phyloP scores from a whole-genome alignment of 2,888 invertebrate genomes.

The Zaprionus lineosus region DNA sequence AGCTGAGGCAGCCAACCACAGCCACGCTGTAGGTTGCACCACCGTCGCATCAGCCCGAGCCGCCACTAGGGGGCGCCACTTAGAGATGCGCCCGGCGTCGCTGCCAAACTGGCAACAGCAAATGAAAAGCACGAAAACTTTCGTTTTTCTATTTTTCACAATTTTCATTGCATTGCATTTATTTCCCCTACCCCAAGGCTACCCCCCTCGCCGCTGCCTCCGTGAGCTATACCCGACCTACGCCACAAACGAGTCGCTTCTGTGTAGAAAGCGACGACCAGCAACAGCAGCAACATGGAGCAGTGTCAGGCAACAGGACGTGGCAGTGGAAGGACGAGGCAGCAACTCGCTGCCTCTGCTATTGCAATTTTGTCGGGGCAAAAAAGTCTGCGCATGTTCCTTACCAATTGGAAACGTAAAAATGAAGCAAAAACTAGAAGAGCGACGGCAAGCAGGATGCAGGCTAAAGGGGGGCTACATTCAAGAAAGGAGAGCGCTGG shows the following conservation, averaged over 20 bases:
- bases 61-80: constrained; percentile 69
- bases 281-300: constrained; percentile 7
- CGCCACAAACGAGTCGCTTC: constrained; percentile 33
- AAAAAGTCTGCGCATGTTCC: constrained; percentile 79
- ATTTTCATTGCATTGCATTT: constrained; percentile 78
- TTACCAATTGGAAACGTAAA: constrained; percentile 57
- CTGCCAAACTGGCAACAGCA: constrained; percentile 71
- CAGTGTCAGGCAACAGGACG: constrained; percentile 5
- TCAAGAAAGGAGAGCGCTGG: too few species aligned
- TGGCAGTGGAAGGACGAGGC: background rate
- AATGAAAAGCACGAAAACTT: constrained; percentile 81
- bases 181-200: constrained; percentile 14
- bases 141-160: constrained; percentile 79
- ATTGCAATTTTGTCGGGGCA: constrained; percentile 58
- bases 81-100: constrained; percentile 53
- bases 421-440: constrained; percentile 57
- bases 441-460: constrained; percentile 28
- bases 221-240: constrained; percentile 22
- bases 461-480: constrained; percentile 10
- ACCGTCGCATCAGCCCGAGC: constrained; percentile 50
- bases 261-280: constrained; percentile 29
- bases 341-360: constrained; percentile 34
- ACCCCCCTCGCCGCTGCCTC: background rate
- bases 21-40: constrained; percentile 63
- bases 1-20: constrained; percentile 72